phyloP scores from a whole-genome alignment of 2,797 vertebrate species.

The Acropternis orthonyx region DNA sequence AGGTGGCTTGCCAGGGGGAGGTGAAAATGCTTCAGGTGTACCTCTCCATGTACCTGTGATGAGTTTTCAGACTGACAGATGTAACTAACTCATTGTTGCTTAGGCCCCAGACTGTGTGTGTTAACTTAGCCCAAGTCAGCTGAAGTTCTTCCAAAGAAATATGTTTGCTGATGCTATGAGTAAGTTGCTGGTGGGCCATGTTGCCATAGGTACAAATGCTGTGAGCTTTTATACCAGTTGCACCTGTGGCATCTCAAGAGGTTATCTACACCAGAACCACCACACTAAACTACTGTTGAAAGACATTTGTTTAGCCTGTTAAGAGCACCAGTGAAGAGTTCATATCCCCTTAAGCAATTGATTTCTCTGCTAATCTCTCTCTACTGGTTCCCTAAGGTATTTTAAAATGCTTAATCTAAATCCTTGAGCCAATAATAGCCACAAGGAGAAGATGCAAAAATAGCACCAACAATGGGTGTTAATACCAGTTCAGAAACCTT shows the following conservation, averaged over 20 bases:
- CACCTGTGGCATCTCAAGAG: not conserved
- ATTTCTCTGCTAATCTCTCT: slow-evolving; percentile 13
- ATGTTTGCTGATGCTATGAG: not conserved
- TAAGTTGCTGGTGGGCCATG: not conserved
- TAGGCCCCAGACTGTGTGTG: not conserved
- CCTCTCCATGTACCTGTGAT: not conserved
- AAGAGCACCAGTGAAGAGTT: not conserved
- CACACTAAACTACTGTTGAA: not conserved
- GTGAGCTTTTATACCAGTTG: not conserved
- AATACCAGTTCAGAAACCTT: not conserved
- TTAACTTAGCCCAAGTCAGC: not conserved
- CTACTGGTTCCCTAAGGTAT: not conserved
- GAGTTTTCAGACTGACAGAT: not conserved
- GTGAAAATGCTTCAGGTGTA: not conserved
- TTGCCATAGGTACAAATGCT: not conserved
- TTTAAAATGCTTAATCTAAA: slow-evolving; percentile 36
- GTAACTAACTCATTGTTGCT: not conserved
- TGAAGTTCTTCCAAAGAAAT: not conserved
- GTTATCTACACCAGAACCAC: not conserved
- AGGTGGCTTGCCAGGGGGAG: not conserved
- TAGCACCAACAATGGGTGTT: not conserved
- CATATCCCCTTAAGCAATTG: not conserved
- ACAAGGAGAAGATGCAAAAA: slow-evolving; percentile 4
- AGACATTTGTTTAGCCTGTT: not conserved
- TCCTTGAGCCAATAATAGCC: slow-evolving; percentile 21